Base-by-base conservation (phyloP, 1,140 invertebrate species). In the Pteromalus puparum region DNA sequence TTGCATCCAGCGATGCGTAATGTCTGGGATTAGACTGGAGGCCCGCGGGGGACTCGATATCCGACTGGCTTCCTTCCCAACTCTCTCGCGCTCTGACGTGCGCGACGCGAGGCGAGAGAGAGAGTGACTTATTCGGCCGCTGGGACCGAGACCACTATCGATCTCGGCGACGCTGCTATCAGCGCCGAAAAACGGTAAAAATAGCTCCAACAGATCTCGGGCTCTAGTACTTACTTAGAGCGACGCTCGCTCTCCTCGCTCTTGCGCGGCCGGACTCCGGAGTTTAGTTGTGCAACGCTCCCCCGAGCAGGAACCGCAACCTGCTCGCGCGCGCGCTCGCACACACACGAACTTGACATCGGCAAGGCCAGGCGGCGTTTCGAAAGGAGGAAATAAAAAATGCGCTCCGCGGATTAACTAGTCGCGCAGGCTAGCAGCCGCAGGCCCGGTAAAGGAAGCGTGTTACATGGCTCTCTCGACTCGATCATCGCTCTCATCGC, bases 321-420 rank as follows among this genome's bases (percentile, higher is more conserved):
- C 1, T 61, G 53, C 53, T 61, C 53, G 15, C n/a, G n/a, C 53
- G 46, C 12, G 1, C 5, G 46, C 10, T 10, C 10, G 48, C 65
- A 88, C 88, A 88, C 88, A 87, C 68, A 81, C 90, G 91, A 91
- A 92, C 91, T 92, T 92, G 91, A 92, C 91, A 92, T 88, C 91
- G 87, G 81, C 92, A 92, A 93, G 92, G 92, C 91, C 92, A 88
- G n/a, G 30, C 30, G 30, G 30, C 89, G 81, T 93, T 93, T 93
- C 89, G 92, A 93, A 93, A 93, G 92, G 91, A 92, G 91, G 91
- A 93, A 93, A 92, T 91, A 83, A 81, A 81, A 81, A 81, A 74
- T 81, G 26, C 21, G 42, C 26, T 48, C 34, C 70, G 53, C 38
- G 30, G 67, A 70, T 30, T 28, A 30, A 30, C 67, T 61, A 53